phyloP scores from a whole-genome alignment of 1,140 invertebrate species.

The Lanistes nyassanus region DNA sequence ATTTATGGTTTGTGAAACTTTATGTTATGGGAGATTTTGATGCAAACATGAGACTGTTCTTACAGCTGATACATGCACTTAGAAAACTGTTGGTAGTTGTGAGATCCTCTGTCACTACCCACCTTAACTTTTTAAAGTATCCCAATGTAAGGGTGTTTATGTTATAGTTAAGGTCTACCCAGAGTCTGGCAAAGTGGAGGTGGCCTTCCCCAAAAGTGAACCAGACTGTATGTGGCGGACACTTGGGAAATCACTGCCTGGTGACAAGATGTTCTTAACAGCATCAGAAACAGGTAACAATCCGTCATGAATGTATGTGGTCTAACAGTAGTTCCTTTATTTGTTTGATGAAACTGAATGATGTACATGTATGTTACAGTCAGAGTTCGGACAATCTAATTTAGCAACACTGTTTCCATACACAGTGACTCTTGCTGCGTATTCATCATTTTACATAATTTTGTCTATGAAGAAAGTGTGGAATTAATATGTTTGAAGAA shows the following conservation, averaged over 20 bases:
- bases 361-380: background rate
- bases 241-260: constrained; percentile 43
- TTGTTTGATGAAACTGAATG: background rate
- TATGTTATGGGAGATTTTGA: background rate
- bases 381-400: background rate
- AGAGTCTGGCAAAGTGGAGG: constrained; percentile 59
- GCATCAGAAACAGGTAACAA: constrained; percentile 33
- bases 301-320: background rate
- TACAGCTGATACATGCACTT: background rate
- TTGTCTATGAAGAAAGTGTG: too few relatives aligned
- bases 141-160: constrained; percentile 13
- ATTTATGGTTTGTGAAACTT: background rate
- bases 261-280: constrained; percentile 43
- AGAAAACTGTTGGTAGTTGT: background rate
- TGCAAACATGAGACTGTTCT: background rate
- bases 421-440: too few relatives aligned
- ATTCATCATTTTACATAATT: too few relatives aligned
- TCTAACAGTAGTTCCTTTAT: background rate
- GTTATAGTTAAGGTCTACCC: constrained; percentile 47
- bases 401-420: background rate
- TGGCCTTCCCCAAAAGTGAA: constrained; percentile 52
- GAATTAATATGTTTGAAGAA: too few relatives aligned
- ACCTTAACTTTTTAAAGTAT: background rate
- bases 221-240: constrained; percentile 44
- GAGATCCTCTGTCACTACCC: background rate